Conservation (phyloP, 2,888 invertebrate species). For the Tetragonula carbonaria region DNA sequence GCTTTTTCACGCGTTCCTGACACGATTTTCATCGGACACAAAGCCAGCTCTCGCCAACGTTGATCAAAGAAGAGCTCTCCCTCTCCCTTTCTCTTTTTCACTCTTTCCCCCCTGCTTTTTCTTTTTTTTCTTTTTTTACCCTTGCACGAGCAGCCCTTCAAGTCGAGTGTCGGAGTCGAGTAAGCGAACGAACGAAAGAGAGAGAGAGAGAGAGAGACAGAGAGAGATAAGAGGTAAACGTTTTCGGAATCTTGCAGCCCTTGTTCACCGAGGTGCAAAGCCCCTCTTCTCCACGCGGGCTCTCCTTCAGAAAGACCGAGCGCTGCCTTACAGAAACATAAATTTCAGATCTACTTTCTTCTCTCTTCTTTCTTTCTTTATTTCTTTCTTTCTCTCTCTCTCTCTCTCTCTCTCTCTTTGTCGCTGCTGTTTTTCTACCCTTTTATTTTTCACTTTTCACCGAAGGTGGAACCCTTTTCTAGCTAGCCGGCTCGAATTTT, state of each 20-base stretch:
- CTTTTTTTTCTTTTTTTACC: not conserved
- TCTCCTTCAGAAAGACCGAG: constrained; percentile 27
- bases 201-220: not conserved
- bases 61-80: constrained; percentile 30
- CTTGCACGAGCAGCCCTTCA: constrained; percentile 27
- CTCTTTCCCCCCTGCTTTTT: not conserved
- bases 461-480: constrained; percentile 1
- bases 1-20: constrained; percentile 47
- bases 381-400: not conserved
- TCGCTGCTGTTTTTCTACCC: too few species aligned
- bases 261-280: constrained; percentile 47
- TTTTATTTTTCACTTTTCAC: too few species aligned
- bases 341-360: constrained; percentile 51
- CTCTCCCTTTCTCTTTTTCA: not conserved
- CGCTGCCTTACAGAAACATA: constrained; percentile 48
- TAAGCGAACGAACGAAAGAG: constrained; percentile 13
- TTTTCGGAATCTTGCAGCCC: constrained; percentile 64
- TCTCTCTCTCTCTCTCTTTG: not conserved
- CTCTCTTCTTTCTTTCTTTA: not conserved
- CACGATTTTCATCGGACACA: constrained; percentile 32
- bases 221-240: constrained; percentile 63
- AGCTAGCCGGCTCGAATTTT: constrained; percentile 25
- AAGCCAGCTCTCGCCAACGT: constrained; percentile 16
- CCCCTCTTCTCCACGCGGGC: constrained; percentile 13
- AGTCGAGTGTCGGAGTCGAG: constrained; percentile 40